Conservation (phyloP, 2,797 vertebrate genomes). For the Spondyliosoma cantharus region DNA sequence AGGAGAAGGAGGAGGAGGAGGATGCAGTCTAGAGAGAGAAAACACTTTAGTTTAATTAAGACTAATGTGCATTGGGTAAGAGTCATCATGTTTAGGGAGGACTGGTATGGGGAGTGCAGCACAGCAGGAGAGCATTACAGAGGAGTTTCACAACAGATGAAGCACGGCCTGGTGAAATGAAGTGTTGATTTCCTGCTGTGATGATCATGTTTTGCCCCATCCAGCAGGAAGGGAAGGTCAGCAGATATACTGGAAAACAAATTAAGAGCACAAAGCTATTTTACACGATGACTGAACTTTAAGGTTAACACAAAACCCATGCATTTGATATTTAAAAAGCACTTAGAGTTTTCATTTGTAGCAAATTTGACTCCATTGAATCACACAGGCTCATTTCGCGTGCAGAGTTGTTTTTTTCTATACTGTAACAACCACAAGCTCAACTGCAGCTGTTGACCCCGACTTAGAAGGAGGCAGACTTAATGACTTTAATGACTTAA, state of each 20-base stretch:
- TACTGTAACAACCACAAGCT: not conserved
- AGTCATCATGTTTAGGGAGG: conserved; percentile 54
- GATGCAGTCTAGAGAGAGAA: conserved; percentile 42
- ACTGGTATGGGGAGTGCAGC: conserved; percentile 38
- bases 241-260: conserved; percentile 34
- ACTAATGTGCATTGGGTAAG: conserved; percentile 65
- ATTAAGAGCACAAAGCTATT: not conserved
- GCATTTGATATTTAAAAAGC: not conserved
- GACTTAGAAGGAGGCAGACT: conserved; percentile 10
- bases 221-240: conserved; percentile 46
- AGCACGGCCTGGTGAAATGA: conserved; percentile 50
- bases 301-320: not conserved
- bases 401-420: not conserved
- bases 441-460: conserved; percentile 38
- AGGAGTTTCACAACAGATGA: conserved; percentile 47
- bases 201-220: conserved; percentile 53
- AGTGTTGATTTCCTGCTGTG: conserved; percentile 53
- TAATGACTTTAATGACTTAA: conserved; percentile 44
- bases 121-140: conserved; percentile 47
- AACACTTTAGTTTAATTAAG: conserved; percentile 72
- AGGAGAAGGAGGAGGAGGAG: not conserved
- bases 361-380: not conserved
- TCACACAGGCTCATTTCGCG: not conserved
- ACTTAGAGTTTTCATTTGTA: not conserved
- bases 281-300: not conserved